phyloP scores from a whole-genome alignment of 2,113 vertebrate species.

The Siphamia tubifer region DNA sequence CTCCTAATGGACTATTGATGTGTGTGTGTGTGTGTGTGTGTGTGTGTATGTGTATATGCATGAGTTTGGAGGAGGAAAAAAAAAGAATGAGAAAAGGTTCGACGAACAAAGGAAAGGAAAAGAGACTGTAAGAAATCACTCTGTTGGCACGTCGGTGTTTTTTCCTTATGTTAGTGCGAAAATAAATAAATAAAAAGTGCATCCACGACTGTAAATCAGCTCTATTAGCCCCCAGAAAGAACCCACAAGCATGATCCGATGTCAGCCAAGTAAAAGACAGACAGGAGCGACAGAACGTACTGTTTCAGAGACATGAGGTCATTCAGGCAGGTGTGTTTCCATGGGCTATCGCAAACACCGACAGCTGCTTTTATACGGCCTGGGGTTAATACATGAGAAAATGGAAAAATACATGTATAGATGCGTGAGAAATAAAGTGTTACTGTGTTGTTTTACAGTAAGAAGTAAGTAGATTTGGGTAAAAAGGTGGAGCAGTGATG shows the following conservation, averaged over 20 bases:
- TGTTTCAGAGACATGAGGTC: constrained; percentile 56
- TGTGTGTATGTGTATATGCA: neutral
- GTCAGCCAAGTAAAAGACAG: constrained; percentile 13
- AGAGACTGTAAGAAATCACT: constrained; percentile 42
- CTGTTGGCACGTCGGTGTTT: neutral
- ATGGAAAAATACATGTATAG: constrained; percentile 18
- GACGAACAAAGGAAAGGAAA: constrained; percentile 48
- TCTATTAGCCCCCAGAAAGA: constrained; percentile 22
- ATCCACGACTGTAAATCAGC: constrained; percentile 30
- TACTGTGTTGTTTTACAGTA: too few species aligned
- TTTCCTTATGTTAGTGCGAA: constrained; percentile 26
- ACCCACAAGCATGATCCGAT: constrained; percentile 23
- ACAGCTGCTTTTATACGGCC: neutral
- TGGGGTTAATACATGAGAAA: constrained; percentile 4
- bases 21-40: constrained; percentile 25
- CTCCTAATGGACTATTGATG: constrained; percentile 73
- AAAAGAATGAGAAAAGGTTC: neutral
- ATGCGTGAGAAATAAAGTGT: too few species aligned
- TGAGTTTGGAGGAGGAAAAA: constrained; percentile 15
- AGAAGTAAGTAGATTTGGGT: too few species aligned
- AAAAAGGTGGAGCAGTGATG: too few species aligned
- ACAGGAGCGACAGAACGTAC: constrained; percentile 42
- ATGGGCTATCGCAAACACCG: constrained; percentile 24
- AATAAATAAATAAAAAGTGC: constrained; percentile 19
- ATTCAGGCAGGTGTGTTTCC: constrained; percentile 51